A percentile compares a stretch with the other conserved stretches of the same genome.
Evolutionary conservation across 2,888 invertebrate species (phyloP).

Genomic region (Iphiclides podalirius): DNA sequence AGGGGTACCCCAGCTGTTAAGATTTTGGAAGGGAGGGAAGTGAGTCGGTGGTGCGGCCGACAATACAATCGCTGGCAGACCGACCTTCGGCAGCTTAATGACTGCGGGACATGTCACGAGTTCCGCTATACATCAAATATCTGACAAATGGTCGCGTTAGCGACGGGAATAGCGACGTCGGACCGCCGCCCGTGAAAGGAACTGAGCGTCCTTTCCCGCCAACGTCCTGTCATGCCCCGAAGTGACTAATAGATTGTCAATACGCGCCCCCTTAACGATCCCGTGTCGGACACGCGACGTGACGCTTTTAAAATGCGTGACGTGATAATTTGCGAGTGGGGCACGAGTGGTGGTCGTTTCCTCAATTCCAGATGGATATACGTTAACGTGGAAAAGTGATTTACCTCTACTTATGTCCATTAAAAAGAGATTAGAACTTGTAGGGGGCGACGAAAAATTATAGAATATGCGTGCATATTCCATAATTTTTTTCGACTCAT

Average conservation of each 20-base stretch:
- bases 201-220: slow-evolving; percentile 41
- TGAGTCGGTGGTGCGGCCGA: not conserved
- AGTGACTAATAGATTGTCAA: slow-evolving; percentile 56
- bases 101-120: slow-evolving; percentile 6
- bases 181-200: slow-evolving; percentile 35
- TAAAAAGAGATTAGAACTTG: too few relatives aligned
- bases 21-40: too few relatives aligned
- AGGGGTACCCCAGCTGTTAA: too few relatives aligned
- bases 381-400: too few relatives aligned
- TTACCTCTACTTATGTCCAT: too few relatives aligned
- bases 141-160: slow-evolving; percentile 54
- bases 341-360: too few relatives aligned
- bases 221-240: slow-evolving; percentile 41
- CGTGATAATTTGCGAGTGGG: slow-evolving; percentile 4
- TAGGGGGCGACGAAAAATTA: too few relatives aligned
- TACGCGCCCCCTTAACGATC: slow-evolving; percentile 43
- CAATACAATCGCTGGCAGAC: slow-evolving; percentile 15
- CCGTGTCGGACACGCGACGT: slow-evolving; percentile 24
- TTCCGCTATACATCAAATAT: slow-evolving; percentile 20
- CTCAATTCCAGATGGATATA: too few relatives aligned
- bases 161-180: slow-evolving; percentile 40
- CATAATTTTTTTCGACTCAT: too few relatives aligned
- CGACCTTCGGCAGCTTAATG: slow-evolving; percentile 8
- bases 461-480: too few relatives aligned
- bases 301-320: not conserved